phyloP scores from a whole-genome alignment of 2,888 invertebrate species.

The Ommatoiulus sabulosus region DNA sequence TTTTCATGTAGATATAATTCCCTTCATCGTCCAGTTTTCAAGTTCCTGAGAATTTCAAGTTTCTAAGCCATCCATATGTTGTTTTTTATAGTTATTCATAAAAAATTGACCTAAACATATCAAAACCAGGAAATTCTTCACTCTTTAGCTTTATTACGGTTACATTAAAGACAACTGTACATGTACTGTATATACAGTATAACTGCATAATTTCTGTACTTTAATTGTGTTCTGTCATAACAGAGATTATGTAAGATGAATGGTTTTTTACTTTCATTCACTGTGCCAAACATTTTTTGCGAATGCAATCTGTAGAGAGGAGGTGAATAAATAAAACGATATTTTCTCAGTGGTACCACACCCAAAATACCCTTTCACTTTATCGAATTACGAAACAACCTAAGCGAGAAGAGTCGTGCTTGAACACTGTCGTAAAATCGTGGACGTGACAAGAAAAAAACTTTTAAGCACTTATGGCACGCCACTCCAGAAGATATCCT shows the following conservation, averaged over 20 bases:
- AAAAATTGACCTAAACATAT: too few relatives aligned
- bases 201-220: not conserved
- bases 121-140: not conserved
- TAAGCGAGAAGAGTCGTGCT: not conserved
- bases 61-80: too few relatives aligned
- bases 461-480: not conserved
- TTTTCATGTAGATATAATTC: too few relatives aligned
- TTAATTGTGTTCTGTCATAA: not conserved
- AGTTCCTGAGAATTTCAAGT: too few relatives aligned
- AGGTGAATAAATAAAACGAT: not conserved
- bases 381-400: not conserved
- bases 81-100: too few relatives aligned
- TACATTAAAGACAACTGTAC: not conserved
- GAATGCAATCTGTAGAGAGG: not conserved
- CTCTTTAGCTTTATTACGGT: not conserved
- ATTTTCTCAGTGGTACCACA: not conserved
- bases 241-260: not conserved
- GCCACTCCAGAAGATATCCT: not conserved
- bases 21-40: too few relatives aligned
- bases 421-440: not conserved
- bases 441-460: not conserved
- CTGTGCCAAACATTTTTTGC: not conserved
- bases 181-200: not conserved
- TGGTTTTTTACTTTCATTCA: constrained; percentile 4
- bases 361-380: constrained; percentile 14